Percentiles rank a stretch among this genome's conserved stretches.
Evolutionary conservation across 2,113 vertebrate species (phyloP).

Genomic region (Gadus macrocephalus): DNA sequence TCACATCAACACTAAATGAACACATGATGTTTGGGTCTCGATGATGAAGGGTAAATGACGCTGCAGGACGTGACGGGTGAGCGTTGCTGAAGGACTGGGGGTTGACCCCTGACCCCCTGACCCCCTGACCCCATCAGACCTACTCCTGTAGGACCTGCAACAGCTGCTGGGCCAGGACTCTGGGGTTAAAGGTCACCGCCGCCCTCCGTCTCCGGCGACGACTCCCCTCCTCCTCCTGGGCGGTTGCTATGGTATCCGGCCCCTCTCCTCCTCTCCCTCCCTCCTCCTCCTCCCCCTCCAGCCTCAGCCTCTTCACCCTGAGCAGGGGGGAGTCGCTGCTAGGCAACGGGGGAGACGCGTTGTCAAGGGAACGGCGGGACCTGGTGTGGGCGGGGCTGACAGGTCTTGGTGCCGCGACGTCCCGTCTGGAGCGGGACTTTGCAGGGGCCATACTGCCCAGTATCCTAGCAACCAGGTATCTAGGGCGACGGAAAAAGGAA

Average conservation of each 20-base stretch:
- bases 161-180: slow-evolving; percentile 64
- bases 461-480: slow-evolving; percentile 66
- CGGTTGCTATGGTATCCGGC: slow-evolving; percentile 33
- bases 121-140: background rate
- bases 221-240: slow-evolving; percentile 34
- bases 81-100: no score
- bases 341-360: slow-evolving; percentile 33
- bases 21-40: no score
- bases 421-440: slow-evolving; percentile 42
- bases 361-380: slow-evolving; percentile 66
- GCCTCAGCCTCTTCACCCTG: slow-evolving; percentile 71
- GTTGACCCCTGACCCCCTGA: background rate
- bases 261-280: slow-evolving; percentile 11
- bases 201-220: slow-evolving; percentile 51
- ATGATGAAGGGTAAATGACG: no score
- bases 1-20: no score
- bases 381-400: slow-evolving; percentile 48
- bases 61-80: no score
- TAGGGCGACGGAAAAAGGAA: slow-evolving; percentile 8
- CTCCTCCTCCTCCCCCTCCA: slow-evolving; percentile 41
- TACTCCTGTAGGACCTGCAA: slow-evolving; percentile 66
- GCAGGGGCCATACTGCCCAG: slow-evolving; percentile 52
- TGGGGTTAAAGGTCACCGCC: slow-evolving; percentile 60
- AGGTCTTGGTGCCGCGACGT: slow-evolving; percentile 33
- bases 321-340: slow-evolving; percentile 61